Percentiles rank a stretch among this genome's conserved stretches.
phyloP scores from a whole-genome alignment of 2,797 vertebrate genomes.

The Atherinosoma microstoma region DNA sequence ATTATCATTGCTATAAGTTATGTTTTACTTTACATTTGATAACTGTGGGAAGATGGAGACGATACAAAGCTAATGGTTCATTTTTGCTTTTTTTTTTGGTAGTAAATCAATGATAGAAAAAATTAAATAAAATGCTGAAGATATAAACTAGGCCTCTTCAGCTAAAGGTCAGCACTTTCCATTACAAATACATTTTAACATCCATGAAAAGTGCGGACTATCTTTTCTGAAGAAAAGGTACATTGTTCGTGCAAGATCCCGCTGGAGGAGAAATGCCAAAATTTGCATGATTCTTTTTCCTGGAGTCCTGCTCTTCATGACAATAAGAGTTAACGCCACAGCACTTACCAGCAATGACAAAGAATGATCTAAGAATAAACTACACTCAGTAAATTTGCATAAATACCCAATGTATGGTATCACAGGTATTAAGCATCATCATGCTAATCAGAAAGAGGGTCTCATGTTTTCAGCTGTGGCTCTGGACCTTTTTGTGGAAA shows the following conservation, averaged over 20 bases:
- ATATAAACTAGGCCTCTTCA: neutral
- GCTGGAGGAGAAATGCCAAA: constrained; percentile 9
- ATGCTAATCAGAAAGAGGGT: neutral
- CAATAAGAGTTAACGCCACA: neutral
- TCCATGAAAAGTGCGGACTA: neutral
- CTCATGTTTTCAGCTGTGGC: neutral
- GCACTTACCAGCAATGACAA: neutral
- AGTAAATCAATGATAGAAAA: neutral
- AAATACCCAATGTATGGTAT: neutral
- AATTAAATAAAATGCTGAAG: neutral
- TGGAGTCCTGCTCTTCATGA: constrained; percentile 4
- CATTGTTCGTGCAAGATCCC: neutral
- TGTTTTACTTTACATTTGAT: neutral
- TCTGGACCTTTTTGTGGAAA: neutral
- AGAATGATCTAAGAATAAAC: neutral
- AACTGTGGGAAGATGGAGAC: neutral
- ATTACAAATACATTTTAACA: constrained; percentile 1
- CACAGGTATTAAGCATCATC: neutral
- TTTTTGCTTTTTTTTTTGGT: neutral
- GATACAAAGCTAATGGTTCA: neutral
- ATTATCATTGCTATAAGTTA: neutral
- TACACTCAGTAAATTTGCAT: neutral
- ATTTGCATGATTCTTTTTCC: constrained; percentile 12
- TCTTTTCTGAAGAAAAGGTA: constrained; percentile 2
- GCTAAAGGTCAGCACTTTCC: constrained; percentile 15